These are phyloP conservation scores for Eupithecia subumbrata DNA, from an alignment of 2,888 invertebrate species.

Conservation along the genomic window DNA sequence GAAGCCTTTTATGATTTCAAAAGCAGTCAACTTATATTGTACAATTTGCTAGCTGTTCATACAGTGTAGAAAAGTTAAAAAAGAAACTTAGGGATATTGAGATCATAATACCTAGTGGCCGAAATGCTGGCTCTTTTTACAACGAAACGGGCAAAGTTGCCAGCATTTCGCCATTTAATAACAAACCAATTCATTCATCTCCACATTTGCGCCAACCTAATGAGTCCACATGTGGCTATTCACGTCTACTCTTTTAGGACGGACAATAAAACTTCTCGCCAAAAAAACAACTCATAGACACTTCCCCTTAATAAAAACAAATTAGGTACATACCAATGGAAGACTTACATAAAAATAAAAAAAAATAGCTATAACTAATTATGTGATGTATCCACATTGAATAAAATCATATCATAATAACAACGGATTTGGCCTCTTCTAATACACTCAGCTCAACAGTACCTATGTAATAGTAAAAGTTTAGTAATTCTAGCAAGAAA, in stretches of 20 bases:
- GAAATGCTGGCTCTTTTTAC: conserved; percentile 16
- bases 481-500: conserved; percentile 28
- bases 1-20: conserved; percentile 1
- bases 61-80: conserved; percentile 1
- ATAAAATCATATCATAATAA: conserved; percentile 29
- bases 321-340: conserved; percentile 36
- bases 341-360: conserved; percentile 39
- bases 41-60: conserved; percentile 1
- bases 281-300: conserved; percentile 20
- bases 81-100: conserved; percentile 30
- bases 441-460: conserved; percentile 26
- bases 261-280: conserved; percentile 24
- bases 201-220: conserved; percentile 35
- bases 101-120: conserved; percentile 26
- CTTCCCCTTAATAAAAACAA: conserved; percentile 36
- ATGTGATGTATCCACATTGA: conserved; percentile 24
- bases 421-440: conserved; percentile 31
- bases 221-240: conserved; percentile 32
- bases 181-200: conserved; percentile 31
- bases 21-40: conserved; percentile 7
- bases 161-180: conserved; percentile 22
- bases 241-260: conserved; percentile 26
- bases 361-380: conserved; percentile 18
- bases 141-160: conserved; percentile 8
- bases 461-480: conserved; percentile 20